These are phyloP conservation scores for Syngnathus rostellatus DNA, from an alignment of 2,797 vertebrate genomes.

Conservation along the genomic window DNA sequence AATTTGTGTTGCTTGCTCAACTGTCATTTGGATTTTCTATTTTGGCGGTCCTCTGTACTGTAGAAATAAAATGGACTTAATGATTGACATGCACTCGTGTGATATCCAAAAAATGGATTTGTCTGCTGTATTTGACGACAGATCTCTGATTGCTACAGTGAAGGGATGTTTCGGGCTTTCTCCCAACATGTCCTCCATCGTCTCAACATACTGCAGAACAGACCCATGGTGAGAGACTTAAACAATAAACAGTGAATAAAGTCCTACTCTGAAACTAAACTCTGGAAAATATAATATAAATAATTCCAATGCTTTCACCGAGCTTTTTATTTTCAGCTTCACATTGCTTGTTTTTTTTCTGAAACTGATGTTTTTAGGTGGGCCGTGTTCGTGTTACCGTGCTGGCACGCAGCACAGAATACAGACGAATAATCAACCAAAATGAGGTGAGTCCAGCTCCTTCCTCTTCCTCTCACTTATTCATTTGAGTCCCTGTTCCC, in stretches of 20 bases:
- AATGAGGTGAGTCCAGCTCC: slow-evolving; percentile 73
- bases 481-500: slow-evolving; percentile 8
- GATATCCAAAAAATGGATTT: neutral
- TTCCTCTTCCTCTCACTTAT: neutral
- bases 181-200: slow-evolving; percentile 90
- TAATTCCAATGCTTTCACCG: slow-evolving; percentile 18
- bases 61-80: no score
- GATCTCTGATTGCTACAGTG: slow-evolving; percentile 85
- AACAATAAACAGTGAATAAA: no score
- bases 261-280: neutral
- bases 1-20: neutral
- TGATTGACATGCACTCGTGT: no score
- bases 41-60: no score
- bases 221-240: slow-evolving; percentile 72
- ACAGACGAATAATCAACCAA: slow-evolving; percentile 90
- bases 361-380: slow-evolving; percentile 68
- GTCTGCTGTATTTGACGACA: slow-evolving; percentile 56
- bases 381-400: slow-evolving; percentile 89
- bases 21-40: no score
- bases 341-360: slow-evolving; percentile 40
- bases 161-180: slow-evolving; percentile 89
- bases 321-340: slow-evolving; percentile 27
- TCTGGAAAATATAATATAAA: neutral
- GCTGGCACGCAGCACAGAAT: slow-evolving; percentile 89
- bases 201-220: slow-evolving; percentile 75